Percentiles rank a stretch among this genome's conserved stretches.
phyloP scores from a whole-genome alignment of 2,113 vertebrate species.

The Halcyon senegalensis region DNA sequence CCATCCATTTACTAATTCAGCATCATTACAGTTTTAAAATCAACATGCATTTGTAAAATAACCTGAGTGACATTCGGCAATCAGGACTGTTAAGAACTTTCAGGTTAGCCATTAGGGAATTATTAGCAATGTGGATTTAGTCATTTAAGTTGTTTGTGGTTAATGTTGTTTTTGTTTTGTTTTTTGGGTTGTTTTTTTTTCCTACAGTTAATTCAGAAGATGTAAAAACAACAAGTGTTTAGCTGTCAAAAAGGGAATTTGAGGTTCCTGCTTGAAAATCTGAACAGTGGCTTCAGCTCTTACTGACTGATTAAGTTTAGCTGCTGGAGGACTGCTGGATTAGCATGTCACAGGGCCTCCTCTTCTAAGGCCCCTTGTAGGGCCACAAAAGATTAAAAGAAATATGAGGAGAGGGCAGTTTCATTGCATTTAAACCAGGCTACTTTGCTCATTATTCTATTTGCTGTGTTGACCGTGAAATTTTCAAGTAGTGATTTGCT shows the following conservation, averaged over 20 bases:
- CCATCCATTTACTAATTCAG: neutral
- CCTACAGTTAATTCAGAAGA: neutral
- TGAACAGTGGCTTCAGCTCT: neutral
- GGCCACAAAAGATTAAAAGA: slow-evolving; percentile 55
- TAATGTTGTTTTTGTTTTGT: neutral
- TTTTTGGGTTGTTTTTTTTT: neutral
- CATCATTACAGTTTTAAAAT: slow-evolving; percentile 7
- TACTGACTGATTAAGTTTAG: neutral
- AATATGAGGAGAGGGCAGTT: slow-evolving; percentile 27
- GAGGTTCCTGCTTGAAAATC: slow-evolving; percentile 2
- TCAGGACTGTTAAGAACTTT: neutral
- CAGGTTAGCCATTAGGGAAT: slow-evolving; percentile 12
- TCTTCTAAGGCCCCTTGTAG: slow-evolving; percentile 41
- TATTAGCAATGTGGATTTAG: slow-evolving; percentile 18
- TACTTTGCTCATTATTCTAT: slow-evolving; percentile 43
- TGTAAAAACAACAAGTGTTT: slow-evolving; percentile 13
- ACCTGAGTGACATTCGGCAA: neutral
- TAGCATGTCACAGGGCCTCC: slow-evolving; percentile 18
- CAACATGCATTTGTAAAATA: slow-evolving; percentile 1
- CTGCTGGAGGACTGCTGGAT: slow-evolving; percentile 5
- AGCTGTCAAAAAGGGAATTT: neutral
- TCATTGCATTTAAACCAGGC: slow-evolving; percentile 20
- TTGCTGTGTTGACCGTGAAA: neutral
- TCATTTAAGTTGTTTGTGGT: neutral
- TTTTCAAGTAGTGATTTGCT: slow-evolving; percentile 31